Conservation (phyloP, 2,888 invertebrate genomes). For the Bimastos eiseni region DNA sequence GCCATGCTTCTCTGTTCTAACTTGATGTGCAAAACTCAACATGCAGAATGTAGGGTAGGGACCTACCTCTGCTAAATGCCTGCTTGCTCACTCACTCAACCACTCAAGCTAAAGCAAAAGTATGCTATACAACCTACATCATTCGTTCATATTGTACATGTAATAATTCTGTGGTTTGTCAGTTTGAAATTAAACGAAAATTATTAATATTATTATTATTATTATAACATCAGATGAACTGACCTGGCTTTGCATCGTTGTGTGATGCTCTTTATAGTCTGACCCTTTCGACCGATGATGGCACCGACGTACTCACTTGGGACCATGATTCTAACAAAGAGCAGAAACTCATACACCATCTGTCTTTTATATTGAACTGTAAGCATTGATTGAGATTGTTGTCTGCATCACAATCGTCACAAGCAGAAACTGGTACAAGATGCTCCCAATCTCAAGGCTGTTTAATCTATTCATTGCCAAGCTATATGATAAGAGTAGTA, state of each 20-base stretch:
- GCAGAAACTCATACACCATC: background rate
- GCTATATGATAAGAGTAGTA: background rate
- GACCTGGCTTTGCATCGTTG: constrained; percentile 68
- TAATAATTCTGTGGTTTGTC: too few relatives aligned
- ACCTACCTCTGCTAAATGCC: background rate
- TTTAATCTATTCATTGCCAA: background rate
- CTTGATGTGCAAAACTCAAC: background rate
- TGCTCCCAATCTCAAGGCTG: too few relatives aligned
- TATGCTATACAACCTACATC: background rate
- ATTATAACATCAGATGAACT: constrained; percentile 42
- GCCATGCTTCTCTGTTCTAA: background rate
- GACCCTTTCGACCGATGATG: constrained; percentile 94
- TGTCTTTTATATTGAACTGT: background rate
- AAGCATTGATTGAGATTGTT: too few relatives aligned
- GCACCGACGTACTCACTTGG: constrained; percentile 98
- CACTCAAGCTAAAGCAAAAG: background rate
- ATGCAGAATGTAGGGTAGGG: background rate
- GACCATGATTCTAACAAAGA: constrained; percentile 74
- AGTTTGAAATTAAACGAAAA: too few relatives aligned
- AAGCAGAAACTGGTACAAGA: background rate
- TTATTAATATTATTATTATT: too few relatives aligned
- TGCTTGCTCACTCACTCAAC: background rate
- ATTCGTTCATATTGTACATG: background rate
- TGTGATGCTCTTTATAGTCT: constrained; percentile 93
- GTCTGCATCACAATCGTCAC: background rate